Base-by-base conservation (phyloP, 1,140 invertebrate species). In the Meteorus sp. region DNA sequence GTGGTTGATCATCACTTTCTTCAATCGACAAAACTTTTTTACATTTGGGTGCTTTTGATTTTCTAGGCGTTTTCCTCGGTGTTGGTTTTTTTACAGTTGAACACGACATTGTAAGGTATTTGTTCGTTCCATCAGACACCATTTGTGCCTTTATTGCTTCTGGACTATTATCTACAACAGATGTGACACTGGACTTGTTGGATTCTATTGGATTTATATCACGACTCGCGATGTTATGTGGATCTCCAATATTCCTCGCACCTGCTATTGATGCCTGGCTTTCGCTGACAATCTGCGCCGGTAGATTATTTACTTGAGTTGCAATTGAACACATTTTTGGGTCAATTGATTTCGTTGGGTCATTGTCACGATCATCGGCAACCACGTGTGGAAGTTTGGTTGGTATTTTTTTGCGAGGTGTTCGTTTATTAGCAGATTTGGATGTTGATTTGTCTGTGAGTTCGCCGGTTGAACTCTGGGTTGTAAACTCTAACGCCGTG, bases 301-400 rank as follows among this genome's bases (percentile, higher is more conserved):
- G 20, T 9, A 60, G 33, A 60, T 62, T 62, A 8, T 62, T 59
- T 3, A 65, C 45, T 37, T 65, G 63, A 2, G 64, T 61, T 3
- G 61, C 52, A 27, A 63, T 63, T n/a, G 64, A 63, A 33, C 56
- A 63, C 41, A 45, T 61, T 15, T 57, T 61, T 6, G 51, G 27
- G 1, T 52, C 56, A 29, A 19, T 1, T 22, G 23, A 17, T 43
- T 13, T 22, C 11, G 22, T 20, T 2, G 11, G 5, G 19, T 39
- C 9, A 19, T 22, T 23, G 15, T 58, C 23, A 9, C n/a, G 4
- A 31, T 47, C 13, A 33, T 48, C 29, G 39, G 23, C 2, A 33
- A 44, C 11, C 45, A 45, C 4, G 47, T 31, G 13, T 37, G 56
- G 44, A 5, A 60, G 37, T 41, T 63, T 63, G 17, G 37, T 51